Evolutionary conservation across 1,140 invertebrate species (phyloP), one percentile per base, ranked within the genome.

Genomic region (Colletes gigas): DNA sequence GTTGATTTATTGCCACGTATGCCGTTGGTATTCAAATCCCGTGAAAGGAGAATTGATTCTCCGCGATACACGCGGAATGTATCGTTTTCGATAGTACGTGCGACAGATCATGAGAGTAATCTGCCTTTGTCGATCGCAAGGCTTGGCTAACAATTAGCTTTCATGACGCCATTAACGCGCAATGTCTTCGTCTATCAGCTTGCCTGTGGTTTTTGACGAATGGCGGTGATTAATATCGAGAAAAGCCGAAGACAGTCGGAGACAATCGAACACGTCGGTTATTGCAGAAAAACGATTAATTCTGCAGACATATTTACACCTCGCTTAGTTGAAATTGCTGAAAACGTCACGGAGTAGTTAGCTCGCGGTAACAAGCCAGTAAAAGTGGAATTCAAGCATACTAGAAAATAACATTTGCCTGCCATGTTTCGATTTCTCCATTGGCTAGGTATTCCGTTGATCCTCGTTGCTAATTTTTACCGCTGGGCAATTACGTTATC

Each of bases 341-440:
- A 30, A 30, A 9, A 14, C 6, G 41, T 1, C 4, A 47, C 7
- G 17, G 4, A 57, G 52, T 15, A 44, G 15, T 57, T 70, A 70
- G 17, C 39, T 19, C 15, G 54, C 9, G 4, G 14, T 7, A 47
- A 47, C 4, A 14, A 54, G 44, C 50, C 30, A 54, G 44, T 67
- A n/a, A 55, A 57, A 57, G 19, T 6, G 30, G 15, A 70, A 57
- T 54, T 52, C 62, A 10, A n/a, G 41, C 14, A n/a, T 39, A 21
- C 5, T 19, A 59, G 9, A 8, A 59, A 14, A 3, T 3, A 65
- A 69, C 50, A 41, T 41, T n/a, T 57, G 21, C 52, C 21, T 70
- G 50, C 6, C 52, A 10, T 6, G 52, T 57, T 57, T 55, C 30
- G 39, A 71, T 71, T 71, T 59, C 44, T 50, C 71, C 59, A 62